Conservation (phyloP, 2,113 vertebrate species). For the Forbesichthys agassizii region DNA sequence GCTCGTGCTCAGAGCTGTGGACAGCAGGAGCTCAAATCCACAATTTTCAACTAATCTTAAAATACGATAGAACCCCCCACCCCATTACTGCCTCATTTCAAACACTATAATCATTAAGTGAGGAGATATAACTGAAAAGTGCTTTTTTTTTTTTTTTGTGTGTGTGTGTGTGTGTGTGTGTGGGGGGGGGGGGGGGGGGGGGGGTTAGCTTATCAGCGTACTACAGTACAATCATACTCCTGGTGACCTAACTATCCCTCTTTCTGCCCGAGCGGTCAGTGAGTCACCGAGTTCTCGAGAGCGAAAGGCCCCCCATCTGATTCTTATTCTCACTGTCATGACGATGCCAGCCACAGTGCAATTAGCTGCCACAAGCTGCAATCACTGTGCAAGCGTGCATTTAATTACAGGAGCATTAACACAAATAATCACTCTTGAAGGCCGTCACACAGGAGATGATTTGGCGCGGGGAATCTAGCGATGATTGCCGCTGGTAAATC, state of each 20-base stretch:
- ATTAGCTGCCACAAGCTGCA: conserved; percentile 65
- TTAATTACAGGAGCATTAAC: conserved; percentile 75
- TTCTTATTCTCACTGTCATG: conserved; percentile 50
- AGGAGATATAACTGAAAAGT: neutral
- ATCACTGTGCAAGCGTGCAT: conserved; percentile 70
- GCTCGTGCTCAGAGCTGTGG: conserved; percentile 34
- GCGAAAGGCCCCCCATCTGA: conserved; percentile 50
- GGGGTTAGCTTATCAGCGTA: neutral
- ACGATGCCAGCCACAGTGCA: conserved; percentile 55
- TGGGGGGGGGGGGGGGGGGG: too few relatives aligned
- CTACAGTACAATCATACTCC: neutral
- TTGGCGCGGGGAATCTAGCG: conserved; percentile 53
- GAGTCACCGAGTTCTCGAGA: neutral
- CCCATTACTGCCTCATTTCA: too few relatives aligned
- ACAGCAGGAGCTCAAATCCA: conserved; percentile 40
- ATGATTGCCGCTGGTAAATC: conserved; percentile 72
- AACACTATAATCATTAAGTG: too few relatives aligned
- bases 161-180: too few relatives aligned
- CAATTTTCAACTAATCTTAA: conserved; percentile 3
- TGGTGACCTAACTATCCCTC: conserved; percentile 35
- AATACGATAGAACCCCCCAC: neutral
- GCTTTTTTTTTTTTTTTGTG: too few relatives aligned
- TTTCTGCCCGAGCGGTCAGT: conserved; percentile 24
- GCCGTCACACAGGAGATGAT: conserved; percentile 69
- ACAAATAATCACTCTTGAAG: conserved; percentile 67